These are phyloP conservation scores for Haliclystus octoradiatus DNA, from an alignment of 30 jellyfish, hydroid and myxozoan genomes.

Conservation along the genomic window DNA sequence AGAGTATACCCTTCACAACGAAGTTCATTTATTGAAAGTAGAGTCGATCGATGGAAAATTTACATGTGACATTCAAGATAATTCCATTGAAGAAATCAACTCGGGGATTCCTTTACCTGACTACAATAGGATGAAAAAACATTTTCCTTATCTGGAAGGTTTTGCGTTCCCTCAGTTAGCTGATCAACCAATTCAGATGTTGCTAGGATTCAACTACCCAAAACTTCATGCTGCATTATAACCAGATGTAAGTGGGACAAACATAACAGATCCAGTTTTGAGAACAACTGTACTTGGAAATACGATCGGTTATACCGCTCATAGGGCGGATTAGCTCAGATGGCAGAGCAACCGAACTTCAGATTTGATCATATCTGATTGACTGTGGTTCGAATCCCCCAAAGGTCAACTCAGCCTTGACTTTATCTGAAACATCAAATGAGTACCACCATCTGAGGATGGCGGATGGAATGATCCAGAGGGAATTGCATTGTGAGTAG, in stretches of 20 bases:
- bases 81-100: neutral
- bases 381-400: too few relatives aligned
- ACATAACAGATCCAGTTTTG: neutral
- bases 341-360: too few relatives aligned
- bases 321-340: too few relatives aligned
- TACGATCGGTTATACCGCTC: neutral
- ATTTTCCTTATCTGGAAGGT: neutral
- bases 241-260: neutral
- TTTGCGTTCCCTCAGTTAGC: neutral
- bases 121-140: neutral
- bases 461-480: too few relatives aligned
- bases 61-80: neutral
- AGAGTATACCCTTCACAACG: conserved; percentile 10
- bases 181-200: neutral
- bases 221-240: neutral
- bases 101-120: neutral
- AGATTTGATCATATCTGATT: too few relatives aligned
- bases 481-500: too few relatives aligned
- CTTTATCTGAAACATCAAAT: too few relatives aligned
- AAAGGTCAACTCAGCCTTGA: too few relatives aligned
- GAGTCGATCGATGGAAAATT: neutral
- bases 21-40: neutral
- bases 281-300: neutral
- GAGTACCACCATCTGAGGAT: too few relatives aligned
- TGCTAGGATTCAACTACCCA: neutral